Percentiles rank a stretch among this genome's conserved stretches.
phyloP scores from a whole-genome alignment of 1,140 invertebrate genomes.

The Bombus waltoni region DNA sequence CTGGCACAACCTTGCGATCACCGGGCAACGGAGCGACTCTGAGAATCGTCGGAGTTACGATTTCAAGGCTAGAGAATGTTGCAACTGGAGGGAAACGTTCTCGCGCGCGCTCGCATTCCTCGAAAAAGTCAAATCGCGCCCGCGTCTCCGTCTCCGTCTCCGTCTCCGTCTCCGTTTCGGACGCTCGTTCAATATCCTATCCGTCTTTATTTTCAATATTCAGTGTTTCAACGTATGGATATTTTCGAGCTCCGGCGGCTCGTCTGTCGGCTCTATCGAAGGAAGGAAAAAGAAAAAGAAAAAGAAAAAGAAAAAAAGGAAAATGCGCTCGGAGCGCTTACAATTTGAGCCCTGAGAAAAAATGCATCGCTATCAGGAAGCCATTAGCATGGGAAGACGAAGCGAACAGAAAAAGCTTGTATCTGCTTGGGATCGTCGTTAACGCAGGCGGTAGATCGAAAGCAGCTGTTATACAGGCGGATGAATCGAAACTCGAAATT shows the following conservation, averaged over 20 bases:
- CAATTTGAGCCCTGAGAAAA: not conserved
- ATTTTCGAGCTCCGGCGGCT: too few species aligned
- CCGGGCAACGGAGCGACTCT: constrained; percentile 1
- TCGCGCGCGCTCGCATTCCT: not conserved
- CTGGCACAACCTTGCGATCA: constrained; percentile 62
- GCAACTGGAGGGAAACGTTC: not conserved
- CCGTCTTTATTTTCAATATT: too few species aligned
- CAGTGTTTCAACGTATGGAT: too few species aligned
- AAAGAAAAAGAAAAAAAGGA: too few species aligned
- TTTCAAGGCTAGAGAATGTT: constrained; percentile 44
- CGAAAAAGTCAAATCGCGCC: not conserved
- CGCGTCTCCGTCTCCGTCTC: not conserved
- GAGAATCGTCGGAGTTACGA: constrained; percentile 40
- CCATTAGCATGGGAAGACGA: not conserved
- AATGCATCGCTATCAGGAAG: not conserved
- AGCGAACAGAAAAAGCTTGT: not conserved
- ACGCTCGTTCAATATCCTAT: too few species aligned
- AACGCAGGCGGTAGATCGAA: not conserved
- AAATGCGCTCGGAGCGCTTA: not conserved
- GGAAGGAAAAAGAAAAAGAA: not conserved
- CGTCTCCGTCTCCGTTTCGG: too few species aligned
- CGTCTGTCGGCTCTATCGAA: accelerated
- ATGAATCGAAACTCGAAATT: not conserved
- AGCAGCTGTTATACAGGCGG: not conserved
- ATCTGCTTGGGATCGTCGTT: not conserved